phyloP scores from a whole-genome alignment of 2,113 vertebrate genomes.

The Tyrannus savana region DNA sequence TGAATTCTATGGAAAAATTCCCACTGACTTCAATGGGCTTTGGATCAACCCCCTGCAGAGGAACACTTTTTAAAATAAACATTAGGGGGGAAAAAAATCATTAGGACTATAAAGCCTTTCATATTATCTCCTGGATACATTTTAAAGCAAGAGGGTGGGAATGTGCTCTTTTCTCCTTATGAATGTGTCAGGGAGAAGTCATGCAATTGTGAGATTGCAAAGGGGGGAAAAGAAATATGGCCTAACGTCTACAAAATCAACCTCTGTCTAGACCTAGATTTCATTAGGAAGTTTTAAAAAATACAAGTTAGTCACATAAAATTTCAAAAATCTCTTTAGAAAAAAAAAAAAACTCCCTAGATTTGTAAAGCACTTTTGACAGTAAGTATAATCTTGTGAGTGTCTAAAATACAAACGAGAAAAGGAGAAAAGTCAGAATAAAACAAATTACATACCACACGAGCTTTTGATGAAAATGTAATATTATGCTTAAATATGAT shows the following conservation, averaged over 20 bases:
- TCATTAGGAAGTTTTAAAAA: not conserved
- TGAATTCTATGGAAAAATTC: slow-evolving; percentile 61
- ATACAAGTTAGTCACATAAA: not conserved
- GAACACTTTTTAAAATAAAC: slow-evolving; percentile 65
- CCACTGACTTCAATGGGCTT: slow-evolving; percentile 67
- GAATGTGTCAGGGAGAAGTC: not conserved
- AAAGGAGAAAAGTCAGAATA: not conserved
- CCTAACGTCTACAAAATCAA: not conserved
- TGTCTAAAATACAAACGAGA: not conserved
- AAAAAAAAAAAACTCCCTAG: not conserved
- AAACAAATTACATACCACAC: not conserved
- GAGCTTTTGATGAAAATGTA: not conserved
- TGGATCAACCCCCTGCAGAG: slow-evolving; percentile 36
- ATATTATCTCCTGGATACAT: slow-evolving; percentile 47
- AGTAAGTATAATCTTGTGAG: not conserved
- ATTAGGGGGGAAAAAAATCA: not conserved
- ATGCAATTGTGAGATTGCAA: not conserved
- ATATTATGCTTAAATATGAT: not conserved
- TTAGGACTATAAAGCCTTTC: slow-evolving; percentile 52
- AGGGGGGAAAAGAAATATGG: not conserved
- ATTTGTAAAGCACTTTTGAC: not conserved
- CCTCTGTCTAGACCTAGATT: not conserved
- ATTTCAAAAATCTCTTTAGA: not conserved
- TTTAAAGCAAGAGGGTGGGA: slow-evolving; percentile 53
- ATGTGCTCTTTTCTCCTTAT: slow-evolving; percentile 37